Evolutionary conservation across 1,140 invertebrate species (phyloP), one percentile per base, ranked within the genome.

Genomic region (Stenopsyche tienmushanensis): DNA sequence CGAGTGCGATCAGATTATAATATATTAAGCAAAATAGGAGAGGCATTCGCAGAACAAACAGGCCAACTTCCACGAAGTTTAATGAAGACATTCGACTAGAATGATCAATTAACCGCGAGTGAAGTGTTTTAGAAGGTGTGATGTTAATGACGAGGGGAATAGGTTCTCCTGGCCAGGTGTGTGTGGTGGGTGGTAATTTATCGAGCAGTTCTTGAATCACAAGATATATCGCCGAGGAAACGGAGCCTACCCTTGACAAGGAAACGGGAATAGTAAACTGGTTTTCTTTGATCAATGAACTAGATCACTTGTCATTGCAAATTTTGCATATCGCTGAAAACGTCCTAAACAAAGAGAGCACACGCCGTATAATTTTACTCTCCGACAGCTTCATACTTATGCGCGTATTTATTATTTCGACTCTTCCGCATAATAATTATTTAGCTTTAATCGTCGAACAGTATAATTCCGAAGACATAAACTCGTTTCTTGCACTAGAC

Each of bases 101-200:
- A 47, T 34, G 13, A 47, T 15, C n/a, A 47, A 47, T 47, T 47
- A 47, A 47, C n/a, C n/a, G n/a, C n/a, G n/a, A n/a, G n/a, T n/a
- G n/a, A n/a, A n/a, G n/a, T 34, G 13, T 34, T 7, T 34, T 34
- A 34, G 13, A 47, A 17, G 20, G 15, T 20, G 20, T 20, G 5
- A 17, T 47, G n/a, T 47, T 47, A 8, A 5, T 15, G 20, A 15
- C 20, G 45, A 47, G n/a, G n/a, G 45, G 45, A 7, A 47, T 20
- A n/a, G n/a, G n/a, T n/a, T n/a, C n/a, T n/a, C n/a, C n/a, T 5
- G 18, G 44, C 57, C 57, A 60, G 57, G 57, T 60, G 57, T 60
- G 18, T n/a, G 7, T 23, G 54, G 57, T 60, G 57, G 57, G 57
- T 47, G 42, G 41, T 60, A 47, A 60, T 60, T 60, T 60, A 60